Evolutionary conservation across 1,140 invertebrate species (phyloP).

Genomic region (Panagrolaimus sp.): DNA sequence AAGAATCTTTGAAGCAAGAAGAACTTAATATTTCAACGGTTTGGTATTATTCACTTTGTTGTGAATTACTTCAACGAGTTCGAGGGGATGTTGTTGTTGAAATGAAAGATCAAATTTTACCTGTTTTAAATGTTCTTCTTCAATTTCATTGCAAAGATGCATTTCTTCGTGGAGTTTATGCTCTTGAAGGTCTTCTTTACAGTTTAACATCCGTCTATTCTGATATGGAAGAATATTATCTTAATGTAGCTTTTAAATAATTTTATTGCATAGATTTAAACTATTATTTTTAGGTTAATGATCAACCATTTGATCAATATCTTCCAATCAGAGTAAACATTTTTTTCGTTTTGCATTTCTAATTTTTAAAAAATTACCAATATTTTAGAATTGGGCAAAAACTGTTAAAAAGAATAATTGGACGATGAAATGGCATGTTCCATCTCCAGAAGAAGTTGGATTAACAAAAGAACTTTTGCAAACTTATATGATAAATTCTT

Average conservation of each 20-base stretch:
- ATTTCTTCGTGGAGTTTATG: not conserved
- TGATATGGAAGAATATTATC: not conserved
- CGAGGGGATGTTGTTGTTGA: slow-evolving; percentile 28
- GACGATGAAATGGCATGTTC: slow-evolving; percentile 73
- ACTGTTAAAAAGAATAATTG: slow-evolving; percentile 68
- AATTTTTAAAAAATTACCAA: slow-evolving; percentile 22
- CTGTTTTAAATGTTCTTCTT: slow-evolving; percentile 23
- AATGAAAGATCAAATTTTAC: slow-evolving; percentile 26
- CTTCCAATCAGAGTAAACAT: slow-evolving; percentile 68
- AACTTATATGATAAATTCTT: slow-evolving; percentile 66
- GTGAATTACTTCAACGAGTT: not conserved
- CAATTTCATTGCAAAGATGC: slow-evolving; percentile 25
- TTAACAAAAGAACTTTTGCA: slow-evolving; percentile 66
- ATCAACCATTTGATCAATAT: slow-evolving; percentile 69
- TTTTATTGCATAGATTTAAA: too few species aligned
- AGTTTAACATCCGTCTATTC: not conserved
- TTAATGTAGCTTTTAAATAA: too few species aligned
- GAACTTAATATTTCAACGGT: slow-evolving; percentile 30
- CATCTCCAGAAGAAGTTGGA: slow-evolving; percentile 68
- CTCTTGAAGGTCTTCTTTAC: not conserved
- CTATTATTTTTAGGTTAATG: slow-evolving; percentile 62
- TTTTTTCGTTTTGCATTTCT: slow-evolving; percentile 21
- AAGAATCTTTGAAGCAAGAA: slow-evolving; percentile 34
- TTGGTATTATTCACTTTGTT: slow-evolving; percentile 28
- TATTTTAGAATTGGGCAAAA: slow-evolving; percentile 73